Base-by-base conservation (phyloP, 30 jellyfish, hydroid and myxozoan genomes). In the Hydractinia echinata region DNA sequence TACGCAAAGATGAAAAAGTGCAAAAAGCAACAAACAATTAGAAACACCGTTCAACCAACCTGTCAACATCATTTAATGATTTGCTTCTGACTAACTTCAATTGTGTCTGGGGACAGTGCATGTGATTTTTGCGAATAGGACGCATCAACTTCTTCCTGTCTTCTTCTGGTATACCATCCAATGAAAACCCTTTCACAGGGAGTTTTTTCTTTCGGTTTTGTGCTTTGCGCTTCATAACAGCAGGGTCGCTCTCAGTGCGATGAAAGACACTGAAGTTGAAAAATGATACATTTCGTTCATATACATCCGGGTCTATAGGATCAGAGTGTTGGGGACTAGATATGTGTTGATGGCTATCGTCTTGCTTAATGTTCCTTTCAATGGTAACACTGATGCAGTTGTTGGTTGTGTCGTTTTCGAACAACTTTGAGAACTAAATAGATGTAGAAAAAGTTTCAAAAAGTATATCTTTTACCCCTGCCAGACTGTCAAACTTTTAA, bases 221-320 rank as follows among this genome's bases (percentile, higher is more conserved):
- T 51, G 74, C 74, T 64, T 64, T 64, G 19, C 74, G 9, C 4
- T 64, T 64, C 18, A 64, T 64, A n/a, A n/a, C 95, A 19, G 95
- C 18, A 4, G 95, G 54, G 54, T 85, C 95, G 77, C 97, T 90
- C 4, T 76, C 74, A 15, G 95, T 76, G 48, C 97, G 73, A 61
- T 90, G 84, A 54, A 84, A 90, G 3, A 90, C 91, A 72, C 94
- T 83, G 83, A 90, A 90, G 82, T 90, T 90, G 83, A 90, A 90
- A 56, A 85, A 90, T 4, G 95, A 84, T 67, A 84, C 56, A 81
- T 83, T 84, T 39, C 95, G 53, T 72, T 90, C 95, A 10, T 71
- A 54, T 60, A 70, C 54, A 51, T 82, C 76, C 72, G 49, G 66
- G 7, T 83, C 91, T 19, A 39, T 4, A 50, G 7, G 20, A 7